Conservation (phyloP, 2,113 vertebrate species). For the Acinonyx jubatus region DNA sequence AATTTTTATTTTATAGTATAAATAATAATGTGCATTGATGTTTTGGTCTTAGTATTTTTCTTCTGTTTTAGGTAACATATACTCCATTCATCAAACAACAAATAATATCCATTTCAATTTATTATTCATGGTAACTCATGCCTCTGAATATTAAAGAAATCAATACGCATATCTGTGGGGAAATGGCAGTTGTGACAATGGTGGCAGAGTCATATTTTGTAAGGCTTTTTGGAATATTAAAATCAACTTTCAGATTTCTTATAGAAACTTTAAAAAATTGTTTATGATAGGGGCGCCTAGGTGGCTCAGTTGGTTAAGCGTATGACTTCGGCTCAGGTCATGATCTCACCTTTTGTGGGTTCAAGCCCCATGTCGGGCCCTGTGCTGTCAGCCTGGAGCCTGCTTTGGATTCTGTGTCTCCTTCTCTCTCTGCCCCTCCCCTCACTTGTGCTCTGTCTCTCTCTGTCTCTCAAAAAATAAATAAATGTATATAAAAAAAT, state of each 20-base stretch:
- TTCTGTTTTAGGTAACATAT: neutral
- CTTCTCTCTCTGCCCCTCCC: too few species aligned
- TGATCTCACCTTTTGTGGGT: too few species aligned
- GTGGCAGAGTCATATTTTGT: neutral
- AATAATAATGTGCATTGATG: neutral
- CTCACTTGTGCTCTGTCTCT: too few species aligned
- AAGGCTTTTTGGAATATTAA: neutral
- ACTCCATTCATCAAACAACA: neutral
- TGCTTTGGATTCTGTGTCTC: too few species aligned
- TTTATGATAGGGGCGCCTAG: neutral
- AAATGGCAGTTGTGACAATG: neutral
- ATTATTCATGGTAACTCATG: neutral
- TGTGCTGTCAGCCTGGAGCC: too few species aligned
- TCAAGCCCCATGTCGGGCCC: too few species aligned
- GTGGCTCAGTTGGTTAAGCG: too few species aligned
- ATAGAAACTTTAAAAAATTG: neutral
- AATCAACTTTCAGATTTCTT: neutral
- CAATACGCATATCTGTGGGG: neutral
- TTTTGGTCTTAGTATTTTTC: neutral
- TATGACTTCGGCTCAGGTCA: too few species aligned
- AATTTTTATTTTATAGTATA: neutral
- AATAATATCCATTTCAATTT: neutral
- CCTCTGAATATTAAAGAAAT: neutral
- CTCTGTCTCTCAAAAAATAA: too few species aligned
- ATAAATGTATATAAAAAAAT: neutral